Percentiles rank a stretch among this genome's conserved stretches.
These are phyloP conservation scores for Myanophis thanlyinensis DNA, from an alignment of 2,113 vertebrate genomes.

Conservation along the genomic window DNA sequence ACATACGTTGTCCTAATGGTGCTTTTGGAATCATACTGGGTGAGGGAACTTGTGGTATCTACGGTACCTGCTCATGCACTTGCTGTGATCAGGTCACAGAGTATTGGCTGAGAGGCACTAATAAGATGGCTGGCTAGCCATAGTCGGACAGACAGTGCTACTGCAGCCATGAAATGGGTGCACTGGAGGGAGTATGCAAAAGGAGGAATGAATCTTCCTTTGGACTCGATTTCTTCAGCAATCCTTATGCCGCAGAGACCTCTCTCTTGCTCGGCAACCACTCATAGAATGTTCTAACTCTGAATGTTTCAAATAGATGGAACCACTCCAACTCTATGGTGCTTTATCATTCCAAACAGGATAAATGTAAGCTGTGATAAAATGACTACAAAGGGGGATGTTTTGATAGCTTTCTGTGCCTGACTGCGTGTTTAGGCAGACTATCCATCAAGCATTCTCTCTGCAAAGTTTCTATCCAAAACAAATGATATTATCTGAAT, in stretches of 20 bases:
- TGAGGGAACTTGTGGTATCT: neutral
- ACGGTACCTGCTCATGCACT: neutral
- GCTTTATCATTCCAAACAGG: neutral
- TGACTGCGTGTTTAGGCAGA: neutral
- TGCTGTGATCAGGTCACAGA: neutral
- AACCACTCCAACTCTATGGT: neutral
- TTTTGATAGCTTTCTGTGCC: neutral
- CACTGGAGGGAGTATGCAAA: neutral
- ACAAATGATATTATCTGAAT: neutral
- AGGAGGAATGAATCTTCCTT: neutral
- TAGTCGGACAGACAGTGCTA: neutral
- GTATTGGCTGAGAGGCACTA: neutral
- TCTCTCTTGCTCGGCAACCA: neutral
- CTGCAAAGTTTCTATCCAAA: neutral
- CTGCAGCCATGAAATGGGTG: neutral
- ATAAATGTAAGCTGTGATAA: neutral
- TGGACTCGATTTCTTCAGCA: neutral
- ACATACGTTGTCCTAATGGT: neutral
- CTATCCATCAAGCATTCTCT: neutral
- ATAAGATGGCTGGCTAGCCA: neutral
- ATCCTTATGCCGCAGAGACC: neutral
- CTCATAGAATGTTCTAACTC: neutral
- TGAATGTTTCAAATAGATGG: neutral
- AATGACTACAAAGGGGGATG: neutral
- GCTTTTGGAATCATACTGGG: neutral